Conservation (phyloP, 2,797 vertebrate genomes). For the Sylvia borin region DNA sequence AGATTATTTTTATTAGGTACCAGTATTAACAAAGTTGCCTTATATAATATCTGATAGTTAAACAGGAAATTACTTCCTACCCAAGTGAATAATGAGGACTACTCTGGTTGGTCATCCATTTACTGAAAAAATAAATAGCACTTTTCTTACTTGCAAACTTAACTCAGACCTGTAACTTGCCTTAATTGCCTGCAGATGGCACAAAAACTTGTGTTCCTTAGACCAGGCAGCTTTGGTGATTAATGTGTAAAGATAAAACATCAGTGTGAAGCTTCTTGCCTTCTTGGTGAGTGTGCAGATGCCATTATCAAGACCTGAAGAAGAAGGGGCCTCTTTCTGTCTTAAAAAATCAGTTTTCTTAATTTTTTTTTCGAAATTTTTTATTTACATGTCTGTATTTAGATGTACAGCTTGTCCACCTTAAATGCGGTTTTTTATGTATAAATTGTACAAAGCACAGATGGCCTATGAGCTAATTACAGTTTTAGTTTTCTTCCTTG, state of each 20-base stretch:
- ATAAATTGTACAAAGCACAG: not conserved
- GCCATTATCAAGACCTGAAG: not conserved
- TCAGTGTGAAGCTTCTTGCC: not conserved
- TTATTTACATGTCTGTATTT: not conserved
- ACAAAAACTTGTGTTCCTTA: not conserved
- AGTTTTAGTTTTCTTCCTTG: not conserved
- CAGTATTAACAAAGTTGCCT: constrained; percentile 54
- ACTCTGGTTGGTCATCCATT: constrained; percentile 41
- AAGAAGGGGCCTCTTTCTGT: not conserved
- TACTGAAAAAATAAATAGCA: constrained; percentile 51
- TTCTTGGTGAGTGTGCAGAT: not conserved
- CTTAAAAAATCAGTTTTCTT: not conserved
- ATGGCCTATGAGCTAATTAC: not conserved
- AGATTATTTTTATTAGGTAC: constrained; percentile 69
- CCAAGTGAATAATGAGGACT: constrained; percentile 66
- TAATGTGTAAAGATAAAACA: not conserved
- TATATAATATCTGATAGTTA: constrained; percentile 62
- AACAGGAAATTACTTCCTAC: constrained; percentile 73
- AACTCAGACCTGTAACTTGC: not conserved
- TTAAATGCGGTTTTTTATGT: not conserved
- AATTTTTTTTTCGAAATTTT: not conserved
- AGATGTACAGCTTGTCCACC: not conserved
- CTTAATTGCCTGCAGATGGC: constrained; percentile 72
- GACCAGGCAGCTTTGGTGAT: not conserved
- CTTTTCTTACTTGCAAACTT: not conserved